Percentiles rank a stretch among this genome's conserved stretches.
These are phyloP conservation scores for Percina caprodes DNA, from an alignment of 2,113 vertebrate species.

Conservation along the genomic window DNA sequence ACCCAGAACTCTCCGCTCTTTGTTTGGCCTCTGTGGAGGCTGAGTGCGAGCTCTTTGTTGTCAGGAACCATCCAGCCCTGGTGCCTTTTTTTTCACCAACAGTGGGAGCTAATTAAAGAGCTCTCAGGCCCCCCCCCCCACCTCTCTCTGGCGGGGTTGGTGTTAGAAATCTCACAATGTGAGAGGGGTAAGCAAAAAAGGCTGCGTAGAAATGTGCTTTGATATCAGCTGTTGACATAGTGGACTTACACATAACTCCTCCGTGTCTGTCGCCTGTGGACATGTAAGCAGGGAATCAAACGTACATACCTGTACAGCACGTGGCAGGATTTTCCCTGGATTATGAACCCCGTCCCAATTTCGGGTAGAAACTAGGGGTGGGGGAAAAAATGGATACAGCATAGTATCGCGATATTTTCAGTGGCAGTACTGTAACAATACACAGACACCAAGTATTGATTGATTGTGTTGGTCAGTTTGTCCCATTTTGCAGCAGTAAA, in stretches of 20 bases:
- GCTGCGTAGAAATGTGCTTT: not conserved
- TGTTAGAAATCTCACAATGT: constrained; percentile 21
- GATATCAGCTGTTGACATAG: constrained; percentile 34
- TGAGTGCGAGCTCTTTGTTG: constrained; percentile 74
- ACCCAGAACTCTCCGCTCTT: constrained; percentile 76
- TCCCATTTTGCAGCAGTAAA: too few relatives aligned
- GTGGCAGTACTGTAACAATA: too few relatives aligned
- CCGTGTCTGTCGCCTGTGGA: not conserved
- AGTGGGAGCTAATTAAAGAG: constrained; percentile 64
- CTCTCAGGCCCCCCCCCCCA: constrained; percentile 33
- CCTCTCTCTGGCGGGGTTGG: constrained; percentile 15
- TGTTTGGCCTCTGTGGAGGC: constrained; percentile 69
- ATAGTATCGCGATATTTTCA: too few relatives aligned
- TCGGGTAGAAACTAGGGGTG: too few relatives aligned
- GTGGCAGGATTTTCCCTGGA: not conserved
- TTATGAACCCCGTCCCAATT: too few relatives aligned
- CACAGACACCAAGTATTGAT: too few relatives aligned
- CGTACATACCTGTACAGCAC: not conserved
- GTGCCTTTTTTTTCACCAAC: constrained; percentile 49
- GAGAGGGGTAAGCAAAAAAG: constrained; percentile 21
- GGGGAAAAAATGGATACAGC: too few relatives aligned
- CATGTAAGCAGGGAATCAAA: constrained; percentile 12
- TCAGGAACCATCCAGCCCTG: constrained; percentile 72
- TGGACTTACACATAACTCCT: not conserved
- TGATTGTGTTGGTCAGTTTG: too few relatives aligned